phyloP scores from a whole-genome alignment of 2,888 invertebrate species.

The Cephus rjabovi region DNA sequence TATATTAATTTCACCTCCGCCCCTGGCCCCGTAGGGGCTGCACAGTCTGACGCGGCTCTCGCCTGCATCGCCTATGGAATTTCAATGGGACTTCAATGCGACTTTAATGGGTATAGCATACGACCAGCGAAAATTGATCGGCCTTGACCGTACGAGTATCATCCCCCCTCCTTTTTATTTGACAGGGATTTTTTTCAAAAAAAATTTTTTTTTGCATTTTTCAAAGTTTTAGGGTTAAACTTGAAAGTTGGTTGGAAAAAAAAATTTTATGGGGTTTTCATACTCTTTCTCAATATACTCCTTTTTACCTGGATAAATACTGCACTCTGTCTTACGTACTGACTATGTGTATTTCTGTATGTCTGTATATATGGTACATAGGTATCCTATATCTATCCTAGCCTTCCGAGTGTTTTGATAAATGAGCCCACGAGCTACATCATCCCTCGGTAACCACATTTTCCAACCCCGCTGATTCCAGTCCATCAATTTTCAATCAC shows the following conservation, averaged over 20 bases:
- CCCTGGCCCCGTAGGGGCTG: background rate
- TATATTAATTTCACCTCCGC: background rate
- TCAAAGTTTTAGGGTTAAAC: no score
- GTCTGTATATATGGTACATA: background rate
- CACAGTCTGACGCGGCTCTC: background rate
- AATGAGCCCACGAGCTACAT: conserved; percentile 42
- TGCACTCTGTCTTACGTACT: background rate
- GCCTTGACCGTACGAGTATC: background rate
- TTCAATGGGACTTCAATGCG: background rate
- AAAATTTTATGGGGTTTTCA: background rate
- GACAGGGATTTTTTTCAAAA: background rate
- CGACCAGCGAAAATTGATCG: background rate
- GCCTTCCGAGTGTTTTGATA: conserved; percentile 50
- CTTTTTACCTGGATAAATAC: background rate
- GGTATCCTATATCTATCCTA: background rate
- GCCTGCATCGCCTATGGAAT: background rate
- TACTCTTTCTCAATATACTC: background rate
- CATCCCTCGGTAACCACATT: conserved; percentile 32
- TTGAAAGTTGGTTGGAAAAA: background rate
- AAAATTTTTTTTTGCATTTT: no score
- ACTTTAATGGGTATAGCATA: background rate
- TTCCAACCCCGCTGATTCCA: conserved; percentile 53
- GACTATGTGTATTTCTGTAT: background rate
- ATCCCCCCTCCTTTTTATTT: background rate
- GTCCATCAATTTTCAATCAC: conserved; percentile 65